These are phyloP conservation scores for Bombus ignitus DNA, from an alignment of 1,140 invertebrate genomes.

Conservation along the genomic window DNA sequence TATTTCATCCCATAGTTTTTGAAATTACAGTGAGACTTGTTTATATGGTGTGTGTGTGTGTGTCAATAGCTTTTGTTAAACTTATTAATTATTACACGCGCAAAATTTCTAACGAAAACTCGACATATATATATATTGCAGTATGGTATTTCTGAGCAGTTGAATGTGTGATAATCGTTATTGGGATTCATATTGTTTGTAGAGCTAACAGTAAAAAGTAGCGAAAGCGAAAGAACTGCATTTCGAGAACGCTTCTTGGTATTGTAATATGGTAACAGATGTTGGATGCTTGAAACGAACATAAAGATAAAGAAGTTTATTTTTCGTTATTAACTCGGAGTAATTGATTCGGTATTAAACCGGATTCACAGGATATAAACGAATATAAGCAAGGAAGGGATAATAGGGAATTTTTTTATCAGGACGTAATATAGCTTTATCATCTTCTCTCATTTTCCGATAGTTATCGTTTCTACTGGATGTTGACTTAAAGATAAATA, in stretches of 20 bases:
- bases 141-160: no score
- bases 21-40: no score
- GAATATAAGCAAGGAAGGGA: no score
- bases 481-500: slow-evolving; percentile 6
- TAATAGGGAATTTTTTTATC: neutral
- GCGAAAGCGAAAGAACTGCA: neutral
- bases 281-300: neutral
- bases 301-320: neutral
- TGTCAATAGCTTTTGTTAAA: no score
- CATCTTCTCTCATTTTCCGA: no score
- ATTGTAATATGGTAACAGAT: neutral
- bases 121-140: no score
- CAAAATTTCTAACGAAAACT: no score
- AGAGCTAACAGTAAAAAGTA: neutral
- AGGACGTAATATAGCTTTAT: neutral
- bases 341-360: neutral
- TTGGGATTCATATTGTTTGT: no score
- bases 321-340: neutral
- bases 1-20: no score
- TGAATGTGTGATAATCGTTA: no score
- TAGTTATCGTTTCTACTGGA: neutral
- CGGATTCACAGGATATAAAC: neutral
- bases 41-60: no score
- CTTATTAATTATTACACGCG: no score
- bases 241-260: neutral